phyloP scores from a whole-genome alignment of 2,113 vertebrate genomes.

The Ptyas mucosa region DNA sequence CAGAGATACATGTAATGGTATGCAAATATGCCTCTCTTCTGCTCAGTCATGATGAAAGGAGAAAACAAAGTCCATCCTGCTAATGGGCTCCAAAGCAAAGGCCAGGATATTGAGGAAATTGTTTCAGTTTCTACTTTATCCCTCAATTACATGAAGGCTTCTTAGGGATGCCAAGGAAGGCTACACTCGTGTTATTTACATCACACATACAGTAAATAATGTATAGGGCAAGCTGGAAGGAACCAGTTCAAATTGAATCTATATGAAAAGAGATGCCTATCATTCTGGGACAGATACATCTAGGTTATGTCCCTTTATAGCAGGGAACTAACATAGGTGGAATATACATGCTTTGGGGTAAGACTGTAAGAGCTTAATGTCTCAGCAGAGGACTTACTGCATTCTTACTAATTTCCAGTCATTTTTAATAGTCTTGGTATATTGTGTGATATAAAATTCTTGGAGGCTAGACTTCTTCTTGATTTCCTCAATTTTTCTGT shows the following conservation, averaged over 20 bases:
- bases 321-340: not conserved
- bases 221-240: not conserved
- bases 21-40: slow-evolving; percentile 5
- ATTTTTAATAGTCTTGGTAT: not conserved
- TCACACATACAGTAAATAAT: not conserved
- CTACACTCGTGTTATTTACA: not conserved
- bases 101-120: not conserved
- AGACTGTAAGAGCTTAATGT: not conserved
- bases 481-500: not conserved
- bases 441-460: not conserved
- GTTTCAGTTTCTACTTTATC: not conserved
- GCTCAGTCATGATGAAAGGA: slow-evolving; percentile 29
- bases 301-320: not conserved
- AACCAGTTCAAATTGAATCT: not conserved
- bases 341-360: not conserved
- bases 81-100: slow-evolving; percentile 22
- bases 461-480: not conserved
- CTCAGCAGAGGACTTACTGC: not conserved
- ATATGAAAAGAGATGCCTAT: not conserved
- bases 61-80: not conserved
- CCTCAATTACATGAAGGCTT: slow-evolving; percentile 7
- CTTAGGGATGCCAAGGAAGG: slow-evolving; percentile 6
- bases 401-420: not conserved
- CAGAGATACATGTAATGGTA: not conserved
- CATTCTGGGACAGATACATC: not conserved